These are phyloP conservation scores for Procavia capensis DNA, from an alignment of 2,113 vertebrate species.

Conservation along the genomic window DNA sequence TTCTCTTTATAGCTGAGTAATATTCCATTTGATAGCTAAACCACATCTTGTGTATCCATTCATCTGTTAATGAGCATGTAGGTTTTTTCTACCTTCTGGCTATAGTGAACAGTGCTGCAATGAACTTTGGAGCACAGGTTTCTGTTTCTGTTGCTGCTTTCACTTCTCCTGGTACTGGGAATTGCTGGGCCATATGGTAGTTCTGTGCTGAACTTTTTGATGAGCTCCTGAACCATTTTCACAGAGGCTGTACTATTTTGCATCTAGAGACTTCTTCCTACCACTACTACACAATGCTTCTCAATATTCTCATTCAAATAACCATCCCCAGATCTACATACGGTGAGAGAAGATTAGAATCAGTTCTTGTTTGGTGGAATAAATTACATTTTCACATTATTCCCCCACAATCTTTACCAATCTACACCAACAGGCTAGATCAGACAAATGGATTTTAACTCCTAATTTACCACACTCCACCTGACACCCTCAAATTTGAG, in stretches of 20 bases:
- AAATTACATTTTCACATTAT: background rate
- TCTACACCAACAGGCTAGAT: background rate
- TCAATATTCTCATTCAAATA: background rate
- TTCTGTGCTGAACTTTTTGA: background rate
- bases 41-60: background rate
- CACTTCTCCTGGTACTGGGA: background rate
- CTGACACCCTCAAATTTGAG: background rate
- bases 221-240: too few species aligned
- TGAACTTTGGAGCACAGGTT: background rate
- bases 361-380: background rate
- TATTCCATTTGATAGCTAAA: background rate
- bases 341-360: background rate
- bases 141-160: background rate
- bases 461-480: background rate
- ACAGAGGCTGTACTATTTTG: background rate
- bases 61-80: background rate
- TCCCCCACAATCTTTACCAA: background rate
- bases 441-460: background rate
- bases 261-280: background rate
- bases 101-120: background rate
- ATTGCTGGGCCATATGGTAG: background rate
- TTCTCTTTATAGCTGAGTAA: background rate
- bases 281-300: background rate
- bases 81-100: background rate
- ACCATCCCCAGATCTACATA: background rate